phyloP scores from a whole-genome alignment of 1,140 invertebrate genomes.

The Nautilus pompilius region DNA sequence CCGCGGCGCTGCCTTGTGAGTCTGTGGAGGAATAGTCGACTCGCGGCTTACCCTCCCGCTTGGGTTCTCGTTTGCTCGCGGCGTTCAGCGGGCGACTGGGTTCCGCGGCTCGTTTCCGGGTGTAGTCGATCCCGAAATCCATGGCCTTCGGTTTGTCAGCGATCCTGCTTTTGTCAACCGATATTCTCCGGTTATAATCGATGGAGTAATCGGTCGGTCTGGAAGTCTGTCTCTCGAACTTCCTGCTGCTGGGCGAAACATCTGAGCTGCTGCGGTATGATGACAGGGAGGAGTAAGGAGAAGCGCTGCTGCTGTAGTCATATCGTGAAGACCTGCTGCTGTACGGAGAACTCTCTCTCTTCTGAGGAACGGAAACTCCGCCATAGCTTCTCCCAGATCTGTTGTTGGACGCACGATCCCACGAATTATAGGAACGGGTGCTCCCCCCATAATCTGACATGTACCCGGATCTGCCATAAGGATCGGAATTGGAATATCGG shows the following conservation, averaged over 20 bases:
- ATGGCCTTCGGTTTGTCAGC: constrained; percentile 6
- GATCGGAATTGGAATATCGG: constrained; percentile 7
- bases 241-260: constrained; percentile 24
- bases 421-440: constrained; percentile 38
- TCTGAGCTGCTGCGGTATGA: constrained; percentile 35
- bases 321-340: constrained; percentile 38
- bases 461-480: constrained; percentile 42
- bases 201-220: constrained; percentile 1
- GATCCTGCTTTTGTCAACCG: constrained; percentile 8
- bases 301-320: constrained; percentile 45
- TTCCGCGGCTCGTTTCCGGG: not conserved
- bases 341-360: constrained; percentile 43
- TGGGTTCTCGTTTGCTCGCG: constrained; percentile 16
- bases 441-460: constrained; percentile 49
- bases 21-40: no score
- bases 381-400: constrained; percentile 40
- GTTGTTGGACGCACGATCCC: constrained; percentile 31
- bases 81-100: constrained; percentile 16
- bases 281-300: constrained; percentile 39
- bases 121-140: constrained; percentile 2
- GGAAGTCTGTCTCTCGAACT: constrained; percentile 27
- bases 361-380: constrained; percentile 18
- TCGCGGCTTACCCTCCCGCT: no score
- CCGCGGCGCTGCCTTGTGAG: no score
- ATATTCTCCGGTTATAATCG: constrained; percentile 22